Percentiles rank a stretch among this genome's conserved stretches.
Conservation (phyloP, 2,797 vertebrate species). For the Enteromius radiatus region DNA sequence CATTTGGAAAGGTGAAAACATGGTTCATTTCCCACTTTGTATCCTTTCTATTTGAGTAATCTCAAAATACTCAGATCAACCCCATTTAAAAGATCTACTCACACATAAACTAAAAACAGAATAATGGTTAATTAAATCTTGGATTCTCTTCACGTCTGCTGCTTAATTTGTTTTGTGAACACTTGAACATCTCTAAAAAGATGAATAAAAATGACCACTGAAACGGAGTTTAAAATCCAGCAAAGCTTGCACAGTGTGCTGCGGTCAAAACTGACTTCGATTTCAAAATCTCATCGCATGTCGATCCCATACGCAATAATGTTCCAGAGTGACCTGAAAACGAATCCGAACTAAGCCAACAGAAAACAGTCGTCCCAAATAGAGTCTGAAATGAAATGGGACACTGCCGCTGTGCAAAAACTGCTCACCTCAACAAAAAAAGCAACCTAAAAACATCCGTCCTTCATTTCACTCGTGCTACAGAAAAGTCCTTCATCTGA, state of each 20-base stretch:
- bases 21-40: background rate
- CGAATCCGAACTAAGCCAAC: background rate
- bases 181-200: background rate
- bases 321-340: background rate
- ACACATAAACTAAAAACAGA: background rate
- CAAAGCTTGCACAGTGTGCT: background rate
- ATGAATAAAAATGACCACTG: background rate
- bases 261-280: background rate
- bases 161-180: background rate
- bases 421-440: background rate
- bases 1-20: background rate
- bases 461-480: constrained; percentile 10
- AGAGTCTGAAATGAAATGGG: background rate
- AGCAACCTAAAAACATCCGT: background rate
- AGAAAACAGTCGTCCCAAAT: background rate
- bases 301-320: background rate
- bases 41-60: background rate
- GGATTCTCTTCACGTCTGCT: background rate
- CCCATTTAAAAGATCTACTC: background rate
- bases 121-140: background rate
- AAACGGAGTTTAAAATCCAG: background rate
- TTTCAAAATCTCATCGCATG: background rate
- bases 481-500: constrained; percentile 6
- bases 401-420: constrained; percentile 25
- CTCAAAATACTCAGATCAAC: background rate